phyloP scores from a whole-genome alignment of 2,113 vertebrate species.

The Oreochromis spilurus region DNA sequence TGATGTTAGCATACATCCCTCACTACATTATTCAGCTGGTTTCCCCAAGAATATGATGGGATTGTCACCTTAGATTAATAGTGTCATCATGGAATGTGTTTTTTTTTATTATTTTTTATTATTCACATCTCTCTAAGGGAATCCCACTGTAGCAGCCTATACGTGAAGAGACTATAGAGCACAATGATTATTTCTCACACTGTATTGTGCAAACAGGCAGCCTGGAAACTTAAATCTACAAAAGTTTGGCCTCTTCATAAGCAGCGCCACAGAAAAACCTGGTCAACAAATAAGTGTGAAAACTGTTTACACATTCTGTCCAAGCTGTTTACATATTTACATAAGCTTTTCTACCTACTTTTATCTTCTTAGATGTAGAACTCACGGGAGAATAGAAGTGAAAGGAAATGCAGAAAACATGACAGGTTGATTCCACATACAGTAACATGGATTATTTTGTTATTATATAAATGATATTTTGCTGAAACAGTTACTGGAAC shows the following conservation, averaged over 20 bases:
- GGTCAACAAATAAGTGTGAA: background rate
- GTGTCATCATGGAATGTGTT: slow-evolving; percentile 10
- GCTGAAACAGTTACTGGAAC: background rate
- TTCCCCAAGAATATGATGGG: slow-evolving; percentile 7
- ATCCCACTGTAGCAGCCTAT: slow-evolving; percentile 3
- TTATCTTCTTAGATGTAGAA: background rate
- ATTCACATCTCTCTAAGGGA: slow-evolving; percentile 15
- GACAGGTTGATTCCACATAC: background rate
- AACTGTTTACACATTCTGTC: background rate
- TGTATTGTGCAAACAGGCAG: background rate
- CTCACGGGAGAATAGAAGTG: background rate
- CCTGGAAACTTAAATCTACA: background rate
- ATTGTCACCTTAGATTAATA: slow-evolving; percentile 43
- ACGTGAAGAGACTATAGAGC: slow-evolving; percentile 22
- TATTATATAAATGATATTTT: background rate
- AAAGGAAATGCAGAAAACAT: background rate
- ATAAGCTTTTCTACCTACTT: background rate
- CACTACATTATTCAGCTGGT: slow-evolving; percentile 22
- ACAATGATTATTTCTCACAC: background rate
- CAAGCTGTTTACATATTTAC: background rate
- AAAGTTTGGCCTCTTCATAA: background rate
- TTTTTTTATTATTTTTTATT: background rate
- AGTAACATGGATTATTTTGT: background rate
- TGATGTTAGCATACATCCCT: background rate
- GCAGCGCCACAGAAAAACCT: background rate